These are phyloP conservation scores for Threskiornis aethiopicus DNA, from an alignment of 2,797 vertebrate species.

Conservation along the genomic window DNA sequence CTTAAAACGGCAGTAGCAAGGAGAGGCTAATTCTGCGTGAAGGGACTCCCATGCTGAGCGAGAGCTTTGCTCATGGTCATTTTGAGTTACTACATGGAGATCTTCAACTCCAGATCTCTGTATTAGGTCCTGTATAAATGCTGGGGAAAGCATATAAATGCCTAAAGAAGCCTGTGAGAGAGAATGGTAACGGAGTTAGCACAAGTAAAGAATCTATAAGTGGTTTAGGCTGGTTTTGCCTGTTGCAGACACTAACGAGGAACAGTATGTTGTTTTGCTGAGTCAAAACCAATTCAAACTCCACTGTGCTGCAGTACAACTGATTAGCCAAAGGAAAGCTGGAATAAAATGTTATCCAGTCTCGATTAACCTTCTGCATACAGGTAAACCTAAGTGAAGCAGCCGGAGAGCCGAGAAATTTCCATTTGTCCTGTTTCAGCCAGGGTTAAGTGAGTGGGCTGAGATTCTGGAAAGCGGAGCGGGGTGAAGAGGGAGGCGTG, in stretches of 20 bases:
- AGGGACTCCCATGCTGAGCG: neutral
- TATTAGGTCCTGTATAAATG: neutral
- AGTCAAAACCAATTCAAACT: neutral
- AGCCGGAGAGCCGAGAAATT: neutral
- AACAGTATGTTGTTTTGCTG: neutral
- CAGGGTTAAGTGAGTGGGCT: neutral
- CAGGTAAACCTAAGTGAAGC: neutral
- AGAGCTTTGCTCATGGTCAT: neutral
- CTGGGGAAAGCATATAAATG: neutral
- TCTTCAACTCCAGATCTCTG: neutral
- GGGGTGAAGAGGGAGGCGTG: fast-evolving
- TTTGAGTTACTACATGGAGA: neutral
- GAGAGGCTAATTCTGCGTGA: neutral
- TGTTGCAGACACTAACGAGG: neutral
- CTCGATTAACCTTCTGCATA: neutral
- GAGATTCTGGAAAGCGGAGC: neutral
- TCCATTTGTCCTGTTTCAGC: neutral
- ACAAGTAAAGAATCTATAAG: neutral
- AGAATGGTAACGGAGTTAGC: fast-evolving
- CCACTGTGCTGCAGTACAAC: neutral
- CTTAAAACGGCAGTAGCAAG: neutral
- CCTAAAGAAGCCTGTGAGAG: neutral
- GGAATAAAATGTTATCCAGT: neutral
- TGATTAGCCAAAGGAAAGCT: neutral
- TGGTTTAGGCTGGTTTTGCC: neutral